Conservation (phyloP, 2,113 vertebrate species). For the Cepphus grylle region DNA sequence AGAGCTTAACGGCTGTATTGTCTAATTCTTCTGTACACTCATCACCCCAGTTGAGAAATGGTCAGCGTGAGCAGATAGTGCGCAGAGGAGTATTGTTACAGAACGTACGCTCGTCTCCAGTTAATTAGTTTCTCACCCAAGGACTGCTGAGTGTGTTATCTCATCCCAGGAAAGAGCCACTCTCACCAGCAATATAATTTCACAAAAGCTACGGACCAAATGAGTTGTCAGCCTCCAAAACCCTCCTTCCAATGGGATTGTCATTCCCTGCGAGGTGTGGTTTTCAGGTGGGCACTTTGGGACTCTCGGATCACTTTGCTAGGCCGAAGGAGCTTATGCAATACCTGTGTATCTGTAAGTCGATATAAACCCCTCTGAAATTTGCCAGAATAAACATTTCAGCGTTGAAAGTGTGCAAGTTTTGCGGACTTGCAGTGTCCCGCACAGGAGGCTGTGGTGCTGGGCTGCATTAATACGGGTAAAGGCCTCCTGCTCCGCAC, state of each 20-base stretch:
- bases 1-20: neutral
- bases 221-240: neutral
- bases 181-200: neutral
- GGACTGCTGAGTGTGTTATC: neutral
- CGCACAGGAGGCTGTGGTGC: neutral
- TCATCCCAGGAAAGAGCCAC: neutral
- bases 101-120: neutral
- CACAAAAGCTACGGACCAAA: neutral
- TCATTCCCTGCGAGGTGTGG: accelerated
- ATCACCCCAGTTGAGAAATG: neutral
- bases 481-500: neutral
- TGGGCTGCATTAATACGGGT: neutral
- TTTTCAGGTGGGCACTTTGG: neutral
- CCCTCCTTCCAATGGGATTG: neutral
- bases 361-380: neutral
- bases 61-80: neutral
- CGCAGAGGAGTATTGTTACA: neutral
- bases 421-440: neutral
- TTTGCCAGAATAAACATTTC: neutral
- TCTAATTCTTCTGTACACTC: neutral
- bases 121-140: neutral
- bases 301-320: neutral
- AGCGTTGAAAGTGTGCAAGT: neutral
- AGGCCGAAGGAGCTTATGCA: neutral
- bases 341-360: neutral